A percentile compares a stretch with the other conserved stretches of the same genome.
Evolutionary conservation across 2,888 invertebrate species (phyloP).

Genomic region (Hartigia nigra): DNA sequence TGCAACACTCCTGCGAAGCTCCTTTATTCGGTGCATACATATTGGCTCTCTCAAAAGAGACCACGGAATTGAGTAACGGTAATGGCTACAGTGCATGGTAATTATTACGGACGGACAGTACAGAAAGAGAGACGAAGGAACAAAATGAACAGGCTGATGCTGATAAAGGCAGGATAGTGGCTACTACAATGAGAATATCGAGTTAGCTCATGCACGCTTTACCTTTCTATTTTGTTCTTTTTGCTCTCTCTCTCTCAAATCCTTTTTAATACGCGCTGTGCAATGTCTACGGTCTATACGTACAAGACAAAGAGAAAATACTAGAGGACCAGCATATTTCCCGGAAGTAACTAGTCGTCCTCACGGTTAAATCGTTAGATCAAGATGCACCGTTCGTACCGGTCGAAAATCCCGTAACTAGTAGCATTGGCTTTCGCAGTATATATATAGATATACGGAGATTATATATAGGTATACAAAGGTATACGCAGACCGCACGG

Average conservation of each 20-base stretch:
- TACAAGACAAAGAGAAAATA: neutral
- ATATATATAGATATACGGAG: neutral
- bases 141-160: neutral
- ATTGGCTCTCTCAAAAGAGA: conserved; percentile 36
- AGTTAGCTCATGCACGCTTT: neutral
- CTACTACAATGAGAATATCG: neutral
- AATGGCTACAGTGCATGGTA: conserved; percentile 13
- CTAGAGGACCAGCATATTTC: neutral
- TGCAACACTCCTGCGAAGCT: neutral
- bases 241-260: conserved; percentile 20
- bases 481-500: conserved; percentile 9
- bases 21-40: neutral
- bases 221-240: neutral
- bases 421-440: neutral
- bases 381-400: neutral
- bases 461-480: neutral
- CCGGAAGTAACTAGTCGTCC: neutral
- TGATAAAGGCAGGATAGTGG: neutral
- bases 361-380: neutral
- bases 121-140: neutral
- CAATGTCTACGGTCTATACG: neutral
- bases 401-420: conserved; percentile 2
- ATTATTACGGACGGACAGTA: neutral
- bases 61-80: conserved; percentile 35
- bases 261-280: neutral